These are phyloP conservation scores for Spongia lamella DNA, from an alignment of 37 sponge, comb jelly and placozoan species.

Conservation along the genomic window DNA sequence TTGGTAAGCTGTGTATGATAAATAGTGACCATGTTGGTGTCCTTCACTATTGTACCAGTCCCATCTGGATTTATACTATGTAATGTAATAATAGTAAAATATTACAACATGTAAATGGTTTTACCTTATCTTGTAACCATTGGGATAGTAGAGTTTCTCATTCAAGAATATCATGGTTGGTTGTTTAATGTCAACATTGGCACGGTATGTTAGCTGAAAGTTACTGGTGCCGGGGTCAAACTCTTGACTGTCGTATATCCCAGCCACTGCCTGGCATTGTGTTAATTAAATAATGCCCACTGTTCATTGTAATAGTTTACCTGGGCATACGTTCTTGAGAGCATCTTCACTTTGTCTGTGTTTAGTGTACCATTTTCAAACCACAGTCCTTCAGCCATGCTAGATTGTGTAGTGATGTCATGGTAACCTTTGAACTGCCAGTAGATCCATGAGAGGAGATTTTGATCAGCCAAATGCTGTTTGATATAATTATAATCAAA, in stretches of 20 bases:
- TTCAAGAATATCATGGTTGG: constrained; percentile 60
- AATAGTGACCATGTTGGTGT: not conserved
- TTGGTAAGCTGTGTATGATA: not conserved
- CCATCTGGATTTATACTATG: constrained; percentile 21
- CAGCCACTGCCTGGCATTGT: constrained; percentile 56
- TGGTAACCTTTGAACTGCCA: constrained; percentile 75
- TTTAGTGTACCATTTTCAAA: constrained; percentile 64
- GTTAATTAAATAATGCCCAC: not conserved
- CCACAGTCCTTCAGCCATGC: constrained; percentile 54
- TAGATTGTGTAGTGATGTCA: constrained; percentile 66
- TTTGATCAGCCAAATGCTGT: constrained; percentile 55
- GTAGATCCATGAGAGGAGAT: constrained; percentile 69
- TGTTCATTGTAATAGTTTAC: constrained; percentile 6
- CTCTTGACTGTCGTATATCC: constrained; percentile 34
- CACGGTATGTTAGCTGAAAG: constrained; percentile 38
- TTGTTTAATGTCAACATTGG: not conserved
- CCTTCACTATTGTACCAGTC: not conserved
- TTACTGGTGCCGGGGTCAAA: constrained; percentile 44
- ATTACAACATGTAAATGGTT: no score
- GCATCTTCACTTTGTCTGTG: constrained; percentile 46
- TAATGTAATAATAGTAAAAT: not conserved
- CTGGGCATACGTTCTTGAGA: constrained; percentile 72
- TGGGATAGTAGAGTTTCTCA: constrained; percentile 63
- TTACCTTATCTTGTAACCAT: constrained; percentile 60
- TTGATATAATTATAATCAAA: not conserved